phyloP scores from a whole-genome alignment of 2,797 vertebrate genomes.

The Onychomys leucogaster region DNA sequence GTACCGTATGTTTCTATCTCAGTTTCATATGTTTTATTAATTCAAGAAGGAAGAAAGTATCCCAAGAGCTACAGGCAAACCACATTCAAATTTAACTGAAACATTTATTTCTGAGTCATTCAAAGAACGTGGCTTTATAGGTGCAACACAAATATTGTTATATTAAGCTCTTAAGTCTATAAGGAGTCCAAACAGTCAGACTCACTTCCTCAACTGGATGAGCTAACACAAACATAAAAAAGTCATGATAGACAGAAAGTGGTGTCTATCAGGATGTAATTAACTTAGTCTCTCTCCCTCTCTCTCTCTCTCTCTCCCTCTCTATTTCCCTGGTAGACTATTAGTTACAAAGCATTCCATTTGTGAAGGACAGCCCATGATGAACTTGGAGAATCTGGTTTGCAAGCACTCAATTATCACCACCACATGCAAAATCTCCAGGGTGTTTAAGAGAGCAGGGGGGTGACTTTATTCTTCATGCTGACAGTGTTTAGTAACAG shows the following conservation, averaged over 20 bases:
- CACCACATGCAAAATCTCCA: background rate
- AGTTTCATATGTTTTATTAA: conserved; percentile 78
- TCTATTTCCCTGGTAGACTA: background rate
- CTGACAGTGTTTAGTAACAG: background rate
- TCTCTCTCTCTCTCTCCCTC: background rate
- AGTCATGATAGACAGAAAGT: background rate
- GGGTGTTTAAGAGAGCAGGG: background rate
- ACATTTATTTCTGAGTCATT: conserved; percentile 61
- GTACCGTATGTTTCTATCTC: conserved; percentile 69
- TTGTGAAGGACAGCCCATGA: conserved; percentile 10
- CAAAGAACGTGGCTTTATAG: conserved; percentile 7
- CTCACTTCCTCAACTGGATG: background rate
- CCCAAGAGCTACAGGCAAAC: conserved; percentile 61
- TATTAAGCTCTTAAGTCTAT: conserved; percentile 55
- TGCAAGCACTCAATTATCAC: background rate
- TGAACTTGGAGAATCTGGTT: conserved; percentile 10
- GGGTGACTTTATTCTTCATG: background rate
- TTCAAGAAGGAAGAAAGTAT: conserved; percentile 39
- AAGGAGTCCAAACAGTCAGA: conserved; percentile 14
- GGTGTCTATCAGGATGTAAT: background rate
- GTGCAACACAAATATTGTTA: conserved; percentile 57
- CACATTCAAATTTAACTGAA: conserved; percentile 50
- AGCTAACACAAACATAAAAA: background rate
- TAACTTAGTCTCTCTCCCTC: background rate
- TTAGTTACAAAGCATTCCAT: background rate